These are phyloP conservation scores for Sebastes vulpes DNA, from an alignment of 2,797 vertebrate genomes.

Conservation along the genomic window DNA sequence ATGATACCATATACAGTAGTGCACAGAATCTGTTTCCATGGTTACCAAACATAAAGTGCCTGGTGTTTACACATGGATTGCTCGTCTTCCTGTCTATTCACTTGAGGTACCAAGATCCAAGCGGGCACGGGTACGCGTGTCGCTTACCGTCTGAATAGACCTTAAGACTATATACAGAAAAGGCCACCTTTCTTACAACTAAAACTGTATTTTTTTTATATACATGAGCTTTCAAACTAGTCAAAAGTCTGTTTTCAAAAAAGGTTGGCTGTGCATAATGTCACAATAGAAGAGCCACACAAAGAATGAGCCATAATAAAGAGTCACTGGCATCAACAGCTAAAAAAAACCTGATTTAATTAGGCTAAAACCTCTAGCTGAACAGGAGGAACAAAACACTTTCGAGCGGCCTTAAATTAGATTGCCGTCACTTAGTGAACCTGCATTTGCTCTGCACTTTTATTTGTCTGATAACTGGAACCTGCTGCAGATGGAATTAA, in stretches of 20 bases:
- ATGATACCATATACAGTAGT: too few relatives aligned
- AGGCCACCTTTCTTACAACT: neutral
- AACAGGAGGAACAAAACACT: conserved; percentile 3
- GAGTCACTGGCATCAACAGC: neutral
- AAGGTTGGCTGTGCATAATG: neutral
- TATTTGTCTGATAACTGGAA: conserved; percentile 39
- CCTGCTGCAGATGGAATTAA: conserved; percentile 51
- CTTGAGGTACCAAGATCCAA: too few relatives aligned
- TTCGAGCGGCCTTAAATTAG: conserved; percentile 40
- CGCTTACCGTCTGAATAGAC: too few relatives aligned
- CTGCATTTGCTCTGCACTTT: conserved; percentile 34
- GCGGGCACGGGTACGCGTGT: fast-evolving
- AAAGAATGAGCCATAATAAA: conserved; percentile 6
- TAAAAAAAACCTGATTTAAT: conserved; percentile 23
- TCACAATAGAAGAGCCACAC: neutral
- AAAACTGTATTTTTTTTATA: neutral
- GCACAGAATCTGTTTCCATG: too few relatives aligned
- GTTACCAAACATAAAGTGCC: too few relatives aligned
- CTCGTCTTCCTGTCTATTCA: too few relatives aligned
- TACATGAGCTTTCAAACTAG: neutral
- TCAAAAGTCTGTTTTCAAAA: neutral
- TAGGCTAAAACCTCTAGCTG: conserved; percentile 24
- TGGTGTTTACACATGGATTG: too few relatives aligned
- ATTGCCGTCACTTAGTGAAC: conserved; percentile 49
- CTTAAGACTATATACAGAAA: neutral